Base-by-base conservation (phyloP, 2,113 vertebrate species). In the Dipodomys spectabilis region DNA sequence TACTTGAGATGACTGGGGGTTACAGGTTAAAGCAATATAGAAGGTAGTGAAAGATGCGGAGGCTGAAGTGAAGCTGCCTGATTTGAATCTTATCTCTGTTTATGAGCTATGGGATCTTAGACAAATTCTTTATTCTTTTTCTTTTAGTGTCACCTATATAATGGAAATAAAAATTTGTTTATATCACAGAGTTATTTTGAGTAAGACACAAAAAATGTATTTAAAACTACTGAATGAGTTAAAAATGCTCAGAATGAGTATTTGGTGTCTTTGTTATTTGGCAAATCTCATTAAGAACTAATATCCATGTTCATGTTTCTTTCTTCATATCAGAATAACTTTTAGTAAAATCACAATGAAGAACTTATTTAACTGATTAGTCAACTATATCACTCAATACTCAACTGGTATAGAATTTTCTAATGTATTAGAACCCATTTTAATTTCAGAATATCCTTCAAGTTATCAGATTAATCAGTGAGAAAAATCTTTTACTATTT, bases 161-260 rank as follows among this genome's bases (percentile, higher is more conserved):
- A 49, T 27, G 39, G 22, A 82, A 94, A 79, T 87, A 82, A 91
- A 81, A 19, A 6, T 32, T 18, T 57, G 65, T 6, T 73, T 49
- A 67, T 6, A 4, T 32, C 30, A 32, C 32, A 7, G 32, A 30
- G 23, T 78, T 90, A 78, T 81, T 85, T 28, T 82, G 35, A 73
- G 77, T 39, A 86, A 75, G 35, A 95, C 64, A 44, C 30, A 79
- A 90, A 19, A 69, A 88, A 57, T 88, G 45, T 82, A 90, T 86
- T 80, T 68, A 82, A 80, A 94, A 85, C 45, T 68, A 25, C 6
- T 6, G 62, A 73, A 2, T 44, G 0, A 62, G 6, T 86, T 85
- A 35, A 79, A 90, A 88, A 82, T 53, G 32, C 57, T 72, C 81
- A 25, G 1, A 77, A 65, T 39, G 23, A 83, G 57, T 73, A 77